Evolutionary conservation across 2,113 vertebrate genomes (phyloP).

Genomic region (Mormoops blainvillei): DNA sequence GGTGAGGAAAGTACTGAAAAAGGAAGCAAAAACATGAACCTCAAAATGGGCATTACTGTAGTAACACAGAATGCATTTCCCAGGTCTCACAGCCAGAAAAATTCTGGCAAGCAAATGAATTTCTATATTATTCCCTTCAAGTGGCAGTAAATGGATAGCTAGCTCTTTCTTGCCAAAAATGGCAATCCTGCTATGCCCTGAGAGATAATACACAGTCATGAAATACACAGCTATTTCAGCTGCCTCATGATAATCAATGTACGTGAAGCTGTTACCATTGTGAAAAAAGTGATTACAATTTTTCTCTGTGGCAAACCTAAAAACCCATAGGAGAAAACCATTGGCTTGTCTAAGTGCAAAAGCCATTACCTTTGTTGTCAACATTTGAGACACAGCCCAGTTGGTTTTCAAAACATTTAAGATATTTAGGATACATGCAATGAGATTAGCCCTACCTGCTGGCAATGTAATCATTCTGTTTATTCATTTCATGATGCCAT

Average conservation of each 20-base stretch:
- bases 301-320: slow-evolving; percentile 53
- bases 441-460: neutral
- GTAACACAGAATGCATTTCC: neutral
- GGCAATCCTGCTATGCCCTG: slow-evolving; percentile 60
- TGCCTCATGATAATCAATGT: slow-evolving; percentile 53
- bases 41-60: slow-evolving; percentile 17
- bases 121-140: slow-evolving; percentile 66
- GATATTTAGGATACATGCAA: neutral
- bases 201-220: slow-evolving; percentile 64
- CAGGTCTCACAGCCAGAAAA: slow-evolving; percentile 55
- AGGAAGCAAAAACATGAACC: neutral
- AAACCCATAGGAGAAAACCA: slow-evolving; percentile 6
- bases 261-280: slow-evolving; percentile 56
- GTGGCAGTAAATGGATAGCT: slow-evolving; percentile 52
- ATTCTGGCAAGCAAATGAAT: slow-evolving; percentile 43
- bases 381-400: slow-evolving; percentile 31
- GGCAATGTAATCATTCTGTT: neutral
- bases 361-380: slow-evolving; percentile 48
- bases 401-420: slow-evolving; percentile 24
- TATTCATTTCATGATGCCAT: slow-evolving; percentile 15
- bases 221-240: slow-evolving; percentile 62
- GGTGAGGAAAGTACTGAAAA: neutral
- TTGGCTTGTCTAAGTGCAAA: slow-evolving; percentile 23
- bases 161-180: slow-evolving; percentile 60
- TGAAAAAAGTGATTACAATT: slow-evolving; percentile 27